phyloP scores from a whole-genome alignment of 2,113 vertebrate species.

The Cyprinodon tularosa region DNA sequence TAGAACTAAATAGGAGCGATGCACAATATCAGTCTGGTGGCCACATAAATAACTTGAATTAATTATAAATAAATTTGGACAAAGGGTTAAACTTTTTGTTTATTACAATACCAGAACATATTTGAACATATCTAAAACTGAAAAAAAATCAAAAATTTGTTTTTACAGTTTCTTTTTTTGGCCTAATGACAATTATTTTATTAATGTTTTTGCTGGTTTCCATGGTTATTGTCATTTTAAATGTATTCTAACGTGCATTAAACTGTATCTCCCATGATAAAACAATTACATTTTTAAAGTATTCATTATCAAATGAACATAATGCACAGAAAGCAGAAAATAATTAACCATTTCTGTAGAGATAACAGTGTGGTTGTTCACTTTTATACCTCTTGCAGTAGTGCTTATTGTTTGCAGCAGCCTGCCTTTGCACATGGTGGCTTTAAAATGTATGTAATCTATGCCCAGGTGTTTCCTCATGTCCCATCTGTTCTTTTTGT shows the following conservation, averaged over 20 bases:
- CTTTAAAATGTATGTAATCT: constrained; percentile 43
- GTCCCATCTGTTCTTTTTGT: constrained; percentile 61
- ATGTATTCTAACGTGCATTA: neutral
- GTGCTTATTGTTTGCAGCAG: constrained; percentile 8
- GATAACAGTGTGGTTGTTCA: neutral
- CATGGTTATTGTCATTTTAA: neutral
- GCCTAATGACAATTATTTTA: too few relatives aligned
- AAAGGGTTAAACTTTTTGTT: too few relatives aligned
- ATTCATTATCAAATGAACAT: neutral
- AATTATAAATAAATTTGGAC: too few relatives aligned
- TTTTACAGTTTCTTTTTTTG: too few relatives aligned
- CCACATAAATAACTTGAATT: too few relatives aligned
- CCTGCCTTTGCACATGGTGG: constrained; percentile 40
- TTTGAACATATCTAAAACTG: too few relatives aligned
- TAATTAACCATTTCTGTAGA: neutral
- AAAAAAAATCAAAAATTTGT: too few relatives aligned
- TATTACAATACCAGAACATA: too few relatives aligned
- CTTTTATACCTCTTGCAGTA: constrained; percentile 1
- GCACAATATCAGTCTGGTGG: too few relatives aligned
- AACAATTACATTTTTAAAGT: neutral
- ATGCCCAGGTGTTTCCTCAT: constrained; percentile 58
- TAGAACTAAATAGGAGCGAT: too few relatives aligned
- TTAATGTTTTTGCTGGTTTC: too few relatives aligned
- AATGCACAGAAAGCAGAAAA: neutral
- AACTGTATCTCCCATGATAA: neutral